Evolutionary conservation across 2,113 vertebrate genomes (phyloP).

Genomic region (Andinoacara biseriatus): DNA sequence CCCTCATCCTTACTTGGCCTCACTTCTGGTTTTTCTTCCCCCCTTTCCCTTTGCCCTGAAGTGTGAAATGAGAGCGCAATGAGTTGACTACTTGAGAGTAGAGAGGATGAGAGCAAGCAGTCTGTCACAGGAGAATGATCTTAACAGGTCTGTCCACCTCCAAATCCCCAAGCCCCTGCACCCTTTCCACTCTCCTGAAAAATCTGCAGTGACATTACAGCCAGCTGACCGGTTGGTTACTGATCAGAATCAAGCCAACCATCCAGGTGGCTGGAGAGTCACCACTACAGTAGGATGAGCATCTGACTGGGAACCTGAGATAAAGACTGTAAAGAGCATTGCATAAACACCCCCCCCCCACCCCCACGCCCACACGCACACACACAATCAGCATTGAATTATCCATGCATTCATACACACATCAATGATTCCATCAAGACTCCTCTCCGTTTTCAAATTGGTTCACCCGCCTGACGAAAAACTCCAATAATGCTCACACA

Average conservation of each 20-base stretch:
- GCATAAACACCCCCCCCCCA: neutral
- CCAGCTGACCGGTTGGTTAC: conserved; percentile 28
- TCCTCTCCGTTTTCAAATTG: conserved; percentile 59
- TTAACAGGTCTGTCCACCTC: conserved; percentile 40
- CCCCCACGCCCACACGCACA: conserved; percentile 9
- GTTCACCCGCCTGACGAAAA: conserved; percentile 49
- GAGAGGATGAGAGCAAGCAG: conserved; percentile 50
- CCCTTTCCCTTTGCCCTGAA: conserved; percentile 51
- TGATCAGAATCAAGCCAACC: conserved; percentile 51
- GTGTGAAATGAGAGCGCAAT: conserved; percentile 73
- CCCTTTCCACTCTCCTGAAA: neutral
- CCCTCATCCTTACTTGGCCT: neutral
- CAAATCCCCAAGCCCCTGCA: conserved; percentile 15
- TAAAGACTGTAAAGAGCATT: conserved; percentile 25
- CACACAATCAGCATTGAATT: conserved; percentile 1
- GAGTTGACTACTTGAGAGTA: conserved; percentile 60
- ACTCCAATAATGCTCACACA: conserved; percentile 31
- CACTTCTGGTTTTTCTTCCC: neutral
- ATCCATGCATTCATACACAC: conserved; percentile 32
- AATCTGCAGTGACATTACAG: conserved; percentile 9
- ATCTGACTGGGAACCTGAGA: conserved; percentile 16
- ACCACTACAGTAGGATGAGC: neutral
- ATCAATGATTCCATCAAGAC: conserved; percentile 50
- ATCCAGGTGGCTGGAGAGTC: conserved; percentile 19
- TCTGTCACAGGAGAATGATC: conserved; percentile 70